Evolutionary conservation across 2,797 vertebrate species (phyloP).

Genomic region (Protosalanx chinensis): DNA sequence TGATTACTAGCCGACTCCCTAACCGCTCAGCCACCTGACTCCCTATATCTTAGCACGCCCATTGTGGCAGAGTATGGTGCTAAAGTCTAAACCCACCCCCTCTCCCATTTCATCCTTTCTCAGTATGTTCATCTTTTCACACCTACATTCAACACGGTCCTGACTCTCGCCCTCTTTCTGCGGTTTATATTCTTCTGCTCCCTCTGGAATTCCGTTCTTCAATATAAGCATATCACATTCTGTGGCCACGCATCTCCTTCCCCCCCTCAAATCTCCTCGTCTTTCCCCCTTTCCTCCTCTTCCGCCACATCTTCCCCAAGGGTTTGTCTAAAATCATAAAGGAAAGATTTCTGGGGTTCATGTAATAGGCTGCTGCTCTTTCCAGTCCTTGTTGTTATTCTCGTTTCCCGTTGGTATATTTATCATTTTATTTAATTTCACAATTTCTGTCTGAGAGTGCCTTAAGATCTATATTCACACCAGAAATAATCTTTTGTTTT

Average conservation of each 20-base stretch:
- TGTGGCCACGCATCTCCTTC: background rate
- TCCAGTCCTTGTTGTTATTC: constrained; percentile 47
- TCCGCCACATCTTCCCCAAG: constrained; percentile 38
- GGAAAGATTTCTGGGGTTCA: constrained; percentile 52
- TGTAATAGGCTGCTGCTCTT: constrained; percentile 55
- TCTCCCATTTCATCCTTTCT: background rate
- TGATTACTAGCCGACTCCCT: no score
- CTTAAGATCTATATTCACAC: constrained; percentile 63
- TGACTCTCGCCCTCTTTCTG: background rate
- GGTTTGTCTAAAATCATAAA: constrained; percentile 53
- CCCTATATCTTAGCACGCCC: no score
- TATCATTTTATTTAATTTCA: constrained; percentile 59
- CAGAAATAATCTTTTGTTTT: constrained; percentile 36
- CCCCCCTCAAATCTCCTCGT: constrained; percentile 26
- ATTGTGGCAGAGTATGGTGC: background rate
- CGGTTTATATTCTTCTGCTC: background rate
- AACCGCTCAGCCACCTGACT: no score
- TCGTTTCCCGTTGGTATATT: constrained; percentile 50
- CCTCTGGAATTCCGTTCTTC: no score
- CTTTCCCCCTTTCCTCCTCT: constrained; percentile 25
- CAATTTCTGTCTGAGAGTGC: constrained; percentile 57
- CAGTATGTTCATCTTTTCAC: background rate
- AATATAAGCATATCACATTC: background rate
- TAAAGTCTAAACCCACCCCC: background rate
- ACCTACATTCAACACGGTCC: background rate